These are phyloP conservation scores for Patella vulgata DNA, from an alignment of 1,140 invertebrate genomes.

Conservation along the genomic window DNA sequence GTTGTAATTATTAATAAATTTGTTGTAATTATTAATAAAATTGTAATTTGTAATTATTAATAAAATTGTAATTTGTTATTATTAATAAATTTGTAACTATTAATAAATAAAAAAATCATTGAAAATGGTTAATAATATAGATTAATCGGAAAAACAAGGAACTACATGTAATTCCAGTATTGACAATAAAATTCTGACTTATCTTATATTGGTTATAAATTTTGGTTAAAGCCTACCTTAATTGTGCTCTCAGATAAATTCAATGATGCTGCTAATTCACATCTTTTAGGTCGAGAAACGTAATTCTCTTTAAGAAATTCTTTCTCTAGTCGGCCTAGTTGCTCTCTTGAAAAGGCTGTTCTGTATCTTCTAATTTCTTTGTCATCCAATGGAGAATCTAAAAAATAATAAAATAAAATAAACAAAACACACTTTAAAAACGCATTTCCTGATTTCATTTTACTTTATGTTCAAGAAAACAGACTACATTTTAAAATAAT, in stretches of 20 bases:
- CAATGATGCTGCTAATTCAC: conserved; percentile 92
- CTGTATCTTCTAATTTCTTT: conserved; percentile 84
- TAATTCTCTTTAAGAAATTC: conserved; percentile 99
- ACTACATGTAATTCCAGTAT: too few species aligned
- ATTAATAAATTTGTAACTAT: neutral
- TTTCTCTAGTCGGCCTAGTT: conserved; percentile 91
- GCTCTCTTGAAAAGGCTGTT: conserved; percentile 97
- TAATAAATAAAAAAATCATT: too few species aligned
- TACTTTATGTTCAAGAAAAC: too few species aligned
- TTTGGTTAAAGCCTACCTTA: conserved; percentile 91
- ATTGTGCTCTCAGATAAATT: conserved; percentile 97
- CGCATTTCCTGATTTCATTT: too few species aligned
- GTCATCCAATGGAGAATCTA: conserved; percentile 44
- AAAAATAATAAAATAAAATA: too few species aligned
- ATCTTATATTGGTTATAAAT: too few species aligned
- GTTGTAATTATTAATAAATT: too few species aligned
- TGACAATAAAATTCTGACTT: too few species aligned
- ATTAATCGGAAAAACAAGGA: too few species aligned
- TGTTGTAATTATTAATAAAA: neutral
- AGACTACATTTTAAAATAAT: too few species aligned
- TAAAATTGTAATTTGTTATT: neutral
- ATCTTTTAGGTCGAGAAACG: conserved; percentile 91
- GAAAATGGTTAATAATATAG: too few species aligned
- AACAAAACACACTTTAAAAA: too few species aligned
- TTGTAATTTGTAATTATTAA: neutral